Conservation (phyloP, 1,140 invertebrate genomes). For the Patella vulgata region DNA sequence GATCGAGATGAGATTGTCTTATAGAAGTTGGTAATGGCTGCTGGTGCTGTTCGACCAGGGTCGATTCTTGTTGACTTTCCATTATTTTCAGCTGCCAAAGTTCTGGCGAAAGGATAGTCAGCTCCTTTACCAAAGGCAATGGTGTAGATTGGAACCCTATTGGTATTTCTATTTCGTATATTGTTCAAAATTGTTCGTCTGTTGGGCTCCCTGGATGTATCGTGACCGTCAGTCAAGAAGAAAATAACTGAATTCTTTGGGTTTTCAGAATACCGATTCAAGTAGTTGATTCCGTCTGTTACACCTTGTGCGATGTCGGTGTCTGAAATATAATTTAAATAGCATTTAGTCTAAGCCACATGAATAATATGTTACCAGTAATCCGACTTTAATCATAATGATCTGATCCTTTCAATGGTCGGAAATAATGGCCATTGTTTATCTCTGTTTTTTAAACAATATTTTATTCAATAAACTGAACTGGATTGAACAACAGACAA, state of each 20-base stretch:
- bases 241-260: conserved; percentile 72
- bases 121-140: conserved; percentile 79
- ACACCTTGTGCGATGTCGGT: conserved; percentile 48
- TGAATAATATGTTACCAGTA: conserved; percentile 38
- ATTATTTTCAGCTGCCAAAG: conserved; percentile 73
- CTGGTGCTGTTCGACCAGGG: conserved; percentile 75
- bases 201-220: conserved; percentile 73
- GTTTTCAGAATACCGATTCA: conserved; percentile 43
- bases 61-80: conserved; percentile 80
- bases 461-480: too few species aligned
- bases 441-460: too few species aligned
- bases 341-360: conserved; percentile 20
- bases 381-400: too few species aligned
- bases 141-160: conserved; percentile 69
- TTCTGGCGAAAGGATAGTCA: conserved; percentile 74
- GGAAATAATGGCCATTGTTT: too few species aligned
- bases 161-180: conserved; percentile 43
- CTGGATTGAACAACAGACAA: too few species aligned
- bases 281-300: conserved; percentile 29
- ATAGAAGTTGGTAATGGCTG: conserved; percentile 78
- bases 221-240: conserved; percentile 80
- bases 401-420: too few species aligned
- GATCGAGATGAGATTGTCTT: conserved; percentile 77
- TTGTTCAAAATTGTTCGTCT: conserved; percentile 70
- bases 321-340: conserved; percentile 32